phyloP scores from a whole-genome alignment of 2,113 vertebrate genomes.

The Todiramphus chloris region DNA sequence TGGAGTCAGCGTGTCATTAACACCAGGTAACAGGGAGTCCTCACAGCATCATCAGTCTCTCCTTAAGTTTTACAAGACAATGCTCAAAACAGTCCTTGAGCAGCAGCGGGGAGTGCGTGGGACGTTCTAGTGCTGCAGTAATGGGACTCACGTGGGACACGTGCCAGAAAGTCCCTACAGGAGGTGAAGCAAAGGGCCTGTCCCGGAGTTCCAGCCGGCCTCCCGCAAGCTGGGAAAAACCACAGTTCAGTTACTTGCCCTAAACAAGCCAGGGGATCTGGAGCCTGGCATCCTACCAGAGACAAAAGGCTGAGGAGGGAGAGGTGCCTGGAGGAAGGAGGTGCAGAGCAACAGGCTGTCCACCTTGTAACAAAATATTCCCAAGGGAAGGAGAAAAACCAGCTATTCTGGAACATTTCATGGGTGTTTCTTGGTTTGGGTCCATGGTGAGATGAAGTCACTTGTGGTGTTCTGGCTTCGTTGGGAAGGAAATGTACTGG shows the following conservation, averaged over 20 bases:
- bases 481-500: neutral
- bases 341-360: neutral
- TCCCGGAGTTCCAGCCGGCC: rapidly evolving
- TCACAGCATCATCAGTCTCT: neutral
- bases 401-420: neutral
- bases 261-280: neutral
- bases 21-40: neutral
- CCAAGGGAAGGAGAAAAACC: no score
- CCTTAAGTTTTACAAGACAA: neutral
- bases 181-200: neutral
- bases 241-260: neutral
- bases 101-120: neutral
- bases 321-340: neutral
- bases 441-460: neutral
- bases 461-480: neutral
- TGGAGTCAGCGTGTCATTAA: neutral
- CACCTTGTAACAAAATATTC: neutral
- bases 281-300: neutral
- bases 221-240: neutral
- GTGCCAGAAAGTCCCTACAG: neutral
- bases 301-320: neutral
- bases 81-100: neutral
- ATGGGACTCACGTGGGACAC: neutral
- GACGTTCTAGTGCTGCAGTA: neutral
- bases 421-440: neutral